phyloP scores from a whole-genome alignment of 2,797 vertebrate species.

The Gorsachius magnificus region DNA sequence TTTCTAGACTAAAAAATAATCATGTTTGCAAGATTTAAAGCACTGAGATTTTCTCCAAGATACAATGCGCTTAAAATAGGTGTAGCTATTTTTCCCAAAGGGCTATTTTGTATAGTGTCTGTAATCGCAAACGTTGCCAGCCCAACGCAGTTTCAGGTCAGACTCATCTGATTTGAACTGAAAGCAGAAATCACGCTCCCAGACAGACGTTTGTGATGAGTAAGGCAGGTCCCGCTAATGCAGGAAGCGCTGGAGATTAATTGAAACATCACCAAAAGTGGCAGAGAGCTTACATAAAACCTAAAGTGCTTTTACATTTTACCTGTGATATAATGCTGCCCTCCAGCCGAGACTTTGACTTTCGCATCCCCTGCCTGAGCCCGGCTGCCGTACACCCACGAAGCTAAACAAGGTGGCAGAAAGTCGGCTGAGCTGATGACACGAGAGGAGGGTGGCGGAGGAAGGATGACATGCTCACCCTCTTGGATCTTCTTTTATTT shows the following conservation, averaged over 20 bases:
- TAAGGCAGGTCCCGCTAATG: background rate
- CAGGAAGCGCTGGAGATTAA: background rate
- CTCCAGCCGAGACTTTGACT: background rate
- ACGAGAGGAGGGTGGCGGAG: background rate
- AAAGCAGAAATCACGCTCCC: background rate
- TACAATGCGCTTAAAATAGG: background rate
- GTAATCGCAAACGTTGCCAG: background rate
- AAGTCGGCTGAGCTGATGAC: background rate
- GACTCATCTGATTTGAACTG: background rate
- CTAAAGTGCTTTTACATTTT: background rate
- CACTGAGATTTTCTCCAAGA: background rate
- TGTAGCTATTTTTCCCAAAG: background rate
- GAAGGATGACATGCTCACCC: background rate
- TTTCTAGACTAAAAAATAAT: background rate
- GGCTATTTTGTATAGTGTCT: background rate
- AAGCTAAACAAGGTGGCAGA: background rate
- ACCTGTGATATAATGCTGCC: background rate
- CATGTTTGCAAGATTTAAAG: background rate
- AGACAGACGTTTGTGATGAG: background rate
- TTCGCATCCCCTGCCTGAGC: fast-evolving
- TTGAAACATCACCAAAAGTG: background rate
- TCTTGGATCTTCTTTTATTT: background rate
- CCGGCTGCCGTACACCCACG: fast-evolving
- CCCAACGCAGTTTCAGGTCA: background rate
- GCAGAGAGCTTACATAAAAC: background rate